Percentiles rank a stretch among this genome's conserved stretches.
These are phyloP conservation scores for Rhyacichthys aspro DNA, from an alignment of 2,797 vertebrate species.

Conservation along the genomic window DNA sequence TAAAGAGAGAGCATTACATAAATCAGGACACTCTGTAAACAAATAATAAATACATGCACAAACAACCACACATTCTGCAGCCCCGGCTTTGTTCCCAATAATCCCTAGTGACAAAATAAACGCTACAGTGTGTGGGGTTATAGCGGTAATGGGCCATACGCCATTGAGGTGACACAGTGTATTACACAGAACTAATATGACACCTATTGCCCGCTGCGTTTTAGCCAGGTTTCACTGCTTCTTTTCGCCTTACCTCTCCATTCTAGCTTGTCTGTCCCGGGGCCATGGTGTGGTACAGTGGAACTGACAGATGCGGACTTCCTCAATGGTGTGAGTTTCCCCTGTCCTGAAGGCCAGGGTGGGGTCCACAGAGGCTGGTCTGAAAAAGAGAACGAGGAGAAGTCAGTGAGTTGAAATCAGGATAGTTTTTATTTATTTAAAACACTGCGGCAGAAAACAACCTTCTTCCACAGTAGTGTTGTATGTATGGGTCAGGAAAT, in stretches of 20 bases:
- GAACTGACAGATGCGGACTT: slow-evolving; percentile 76
- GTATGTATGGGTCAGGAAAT: too few species aligned
- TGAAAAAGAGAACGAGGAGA: slow-evolving; percentile 31
- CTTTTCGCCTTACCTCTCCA: slow-evolving; percentile 50
- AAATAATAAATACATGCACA: slow-evolving; percentile 47
- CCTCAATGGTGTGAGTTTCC: slow-evolving; percentile 66
- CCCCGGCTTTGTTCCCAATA: slow-evolving; percentile 71
- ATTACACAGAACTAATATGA: slow-evolving; percentile 78
- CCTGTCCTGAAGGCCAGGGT: slow-evolving; percentile 56
- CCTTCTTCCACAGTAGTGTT: too few species aligned
- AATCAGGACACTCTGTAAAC: slow-evolving; percentile 27
- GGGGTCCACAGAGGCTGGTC: slow-evolving; percentile 42
- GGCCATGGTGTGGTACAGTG: slow-evolving; percentile 75
- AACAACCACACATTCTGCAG: slow-evolving; percentile 45
- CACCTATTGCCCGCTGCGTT: slow-evolving; percentile 71
- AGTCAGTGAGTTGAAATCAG: slow-evolving; percentile 39
- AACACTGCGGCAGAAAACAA: too few species aligned
- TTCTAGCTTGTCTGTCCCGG: slow-evolving; percentile 65
- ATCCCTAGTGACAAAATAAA: slow-evolving; percentile 82
- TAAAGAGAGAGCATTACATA: slow-evolving; percentile 42
- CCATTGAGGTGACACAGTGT: slow-evolving; percentile 77
- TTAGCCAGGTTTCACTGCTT: slow-evolving; percentile 58
- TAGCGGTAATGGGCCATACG: slow-evolving; percentile 71
- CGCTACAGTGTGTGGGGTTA: slow-evolving; percentile 67
- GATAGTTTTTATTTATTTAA: not conserved